A percentile compares a stretch with the other conserved stretches of the same genome.
Evolutionary conservation across 2,888 invertebrate genomes (phyloP).

Genomic region (Deilephila porcellus): DNA sequence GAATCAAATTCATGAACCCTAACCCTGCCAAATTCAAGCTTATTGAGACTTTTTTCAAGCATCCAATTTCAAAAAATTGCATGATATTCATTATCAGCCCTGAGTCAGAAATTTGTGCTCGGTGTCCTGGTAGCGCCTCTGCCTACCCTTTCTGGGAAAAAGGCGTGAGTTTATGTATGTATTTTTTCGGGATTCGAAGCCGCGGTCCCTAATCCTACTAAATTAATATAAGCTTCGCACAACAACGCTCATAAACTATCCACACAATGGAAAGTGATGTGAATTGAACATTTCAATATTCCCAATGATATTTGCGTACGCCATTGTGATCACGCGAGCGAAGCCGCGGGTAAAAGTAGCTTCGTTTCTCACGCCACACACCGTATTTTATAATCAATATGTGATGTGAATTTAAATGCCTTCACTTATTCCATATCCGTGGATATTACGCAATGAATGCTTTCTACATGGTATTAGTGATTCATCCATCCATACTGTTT

Average conservation of each 20-base stretch:
- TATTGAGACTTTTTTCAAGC: too few species aligned
- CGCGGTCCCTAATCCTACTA: too few species aligned
- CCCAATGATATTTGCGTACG: slow-evolving; percentile 6
- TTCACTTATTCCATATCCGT: slow-evolving; percentile 34
- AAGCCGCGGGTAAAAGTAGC: slow-evolving; percentile 11
- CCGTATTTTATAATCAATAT: slow-evolving; percentile 32
- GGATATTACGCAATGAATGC: slow-evolving; percentile 34
- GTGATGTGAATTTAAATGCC: slow-evolving; percentile 35
- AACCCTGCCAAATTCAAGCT: too few species aligned
- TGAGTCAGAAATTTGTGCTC: too few species aligned
- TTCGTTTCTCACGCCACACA: slow-evolving; percentile 37
- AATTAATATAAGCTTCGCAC: too few species aligned
- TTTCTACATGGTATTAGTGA: slow-evolving; percentile 30
- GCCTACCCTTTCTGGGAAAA: too few species aligned
- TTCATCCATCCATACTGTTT: slow-evolving; percentile 23
- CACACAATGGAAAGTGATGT: slow-evolving; percentile 14
- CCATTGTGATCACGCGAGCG: slow-evolving; percentile 20
- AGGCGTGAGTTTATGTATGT: too few species aligned
- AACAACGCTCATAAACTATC: neutral
- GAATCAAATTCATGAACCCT: too few species aligned
- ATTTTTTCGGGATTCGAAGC: too few species aligned
- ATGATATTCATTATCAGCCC: too few species aligned
- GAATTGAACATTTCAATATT: slow-evolving; percentile 7
- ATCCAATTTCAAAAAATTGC: too few species aligned
- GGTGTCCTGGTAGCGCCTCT: too few species aligned